These are phyloP conservation scores for Heterodera schachtii DNA, from an alignment of 1,140 invertebrate species.

Conservation along the genomic window DNA sequence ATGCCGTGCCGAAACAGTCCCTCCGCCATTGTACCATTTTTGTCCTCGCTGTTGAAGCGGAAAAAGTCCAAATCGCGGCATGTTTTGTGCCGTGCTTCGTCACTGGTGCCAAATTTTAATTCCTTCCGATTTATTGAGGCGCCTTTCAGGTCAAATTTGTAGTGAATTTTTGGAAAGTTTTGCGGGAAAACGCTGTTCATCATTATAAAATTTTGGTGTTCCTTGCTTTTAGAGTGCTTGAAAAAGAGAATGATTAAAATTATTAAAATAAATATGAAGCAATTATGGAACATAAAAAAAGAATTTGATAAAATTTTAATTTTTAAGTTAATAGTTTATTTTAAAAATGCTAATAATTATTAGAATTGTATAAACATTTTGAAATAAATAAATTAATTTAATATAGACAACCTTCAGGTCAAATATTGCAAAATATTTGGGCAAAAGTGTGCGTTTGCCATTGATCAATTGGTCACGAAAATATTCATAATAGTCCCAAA, in stretches of 20 bases:
- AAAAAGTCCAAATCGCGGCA: constrained; percentile 13
- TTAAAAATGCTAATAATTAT: too few species aligned
- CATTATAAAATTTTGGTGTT: neutral
- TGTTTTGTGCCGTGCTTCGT: neutral
- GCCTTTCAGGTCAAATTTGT: constrained; percentile 14
- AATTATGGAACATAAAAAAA: too few species aligned
- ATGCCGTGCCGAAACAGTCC: constrained; percentile 7
- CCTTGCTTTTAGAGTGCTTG: neutral
- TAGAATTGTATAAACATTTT: too few species aligned
- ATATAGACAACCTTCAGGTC: neutral
- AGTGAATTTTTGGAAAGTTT: constrained; percentile 2
- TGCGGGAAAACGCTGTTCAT: neutral
- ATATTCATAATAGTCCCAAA: constrained; percentile 13
- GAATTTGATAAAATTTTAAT: too few species aligned
- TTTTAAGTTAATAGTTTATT: too few species aligned
- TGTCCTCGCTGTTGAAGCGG: neutral
- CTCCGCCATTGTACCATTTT: neutral
- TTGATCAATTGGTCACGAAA: neutral
- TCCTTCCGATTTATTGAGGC: neutral
- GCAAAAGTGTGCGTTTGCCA: neutral
- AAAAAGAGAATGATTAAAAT: neutral
- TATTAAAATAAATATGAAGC: too few species aligned
- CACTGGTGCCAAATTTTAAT: neutral
- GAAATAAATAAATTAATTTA: neutral
- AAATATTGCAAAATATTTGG: neutral